phyloP scores from a whole-genome alignment of 2,888 invertebrate genomes.

The Pharmacophagus antenor region DNA sequence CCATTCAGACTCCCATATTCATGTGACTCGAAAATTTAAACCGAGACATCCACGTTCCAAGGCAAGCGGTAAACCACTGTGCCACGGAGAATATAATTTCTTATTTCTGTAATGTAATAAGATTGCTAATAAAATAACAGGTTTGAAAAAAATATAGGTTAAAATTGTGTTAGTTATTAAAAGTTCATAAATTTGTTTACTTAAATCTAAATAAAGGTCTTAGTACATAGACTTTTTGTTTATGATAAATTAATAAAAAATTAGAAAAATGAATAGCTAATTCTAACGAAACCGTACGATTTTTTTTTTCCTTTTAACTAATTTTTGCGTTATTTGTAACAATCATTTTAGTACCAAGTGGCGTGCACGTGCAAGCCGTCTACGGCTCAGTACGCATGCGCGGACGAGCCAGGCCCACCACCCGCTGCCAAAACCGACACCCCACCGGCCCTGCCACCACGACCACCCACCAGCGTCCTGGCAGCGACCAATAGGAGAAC shows the following conservation, averaged over 20 bases:
- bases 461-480: conserved; percentile 69
- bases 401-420: conserved; percentile 69
- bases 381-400: conserved; percentile 70
- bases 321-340: background rate
- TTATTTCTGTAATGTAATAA: no score
- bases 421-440: conserved; percentile 72
- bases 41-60: no score
- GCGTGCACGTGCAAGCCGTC: conserved; percentile 75
- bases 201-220: no score
- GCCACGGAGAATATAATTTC: no score
- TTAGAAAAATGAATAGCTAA: background rate
- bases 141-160: no score
- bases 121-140: no score
- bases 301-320: background rate
- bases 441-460: conserved; percentile 76
- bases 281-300: background rate
- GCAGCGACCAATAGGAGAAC: conserved; percentile 61
- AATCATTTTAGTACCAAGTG: conserved; percentile 70
- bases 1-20: no score
- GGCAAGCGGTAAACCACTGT: no score
- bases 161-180: background rate
- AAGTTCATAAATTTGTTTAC: no score
- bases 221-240: background rate
- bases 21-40: no score
- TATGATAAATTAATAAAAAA: background rate